Conservation (phyloP, 2,888 invertebrate species). For the Nomada fucata region DNA sequence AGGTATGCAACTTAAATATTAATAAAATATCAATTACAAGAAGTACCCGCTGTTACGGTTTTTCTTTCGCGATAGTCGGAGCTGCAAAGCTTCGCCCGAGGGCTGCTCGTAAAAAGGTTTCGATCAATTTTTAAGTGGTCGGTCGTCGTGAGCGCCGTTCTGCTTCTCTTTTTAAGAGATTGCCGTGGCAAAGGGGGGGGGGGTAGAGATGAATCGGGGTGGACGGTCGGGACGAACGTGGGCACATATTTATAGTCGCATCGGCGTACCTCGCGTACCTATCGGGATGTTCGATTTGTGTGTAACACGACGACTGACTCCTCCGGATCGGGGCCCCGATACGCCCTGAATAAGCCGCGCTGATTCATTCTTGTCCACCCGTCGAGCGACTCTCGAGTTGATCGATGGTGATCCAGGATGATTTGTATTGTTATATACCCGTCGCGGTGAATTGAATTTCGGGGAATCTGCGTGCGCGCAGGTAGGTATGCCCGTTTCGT, state of each 20-base stretch:
- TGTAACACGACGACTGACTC: conserved; percentile 60
- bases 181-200: background rate
- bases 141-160: conserved; percentile 22
- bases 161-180: conserved; percentile 40
- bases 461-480: conserved; percentile 51
- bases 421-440: conserved; percentile 63
- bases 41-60: conserved; percentile 11
- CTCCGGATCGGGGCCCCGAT: conserved; percentile 58
- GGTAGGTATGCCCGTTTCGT: background rate
- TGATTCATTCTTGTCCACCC: conserved; percentile 71
- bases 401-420: conserved; percentile 71
- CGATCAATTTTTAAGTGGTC: conserved; percentile 74
- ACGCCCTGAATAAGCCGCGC: conserved; percentile 67
- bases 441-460: conserved; percentile 65
- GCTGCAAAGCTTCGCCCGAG: conserved; percentile 58
- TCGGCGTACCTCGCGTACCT: conserved; percentile 38
- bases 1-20: too few relatives aligned
- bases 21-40: too few relatives aligned
- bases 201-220: background rate
- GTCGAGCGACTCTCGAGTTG: conserved; percentile 64
- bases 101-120: conserved; percentile 69
- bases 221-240: conserved; percentile 12
- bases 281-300: conserved; percentile 62
- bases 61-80: conserved; percentile 64
- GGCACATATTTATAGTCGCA: conserved; percentile 42